These are phyloP conservation scores for Uria aalge DNA, from an alignment of 2,113 vertebrate species.

Conservation along the genomic window DNA sequence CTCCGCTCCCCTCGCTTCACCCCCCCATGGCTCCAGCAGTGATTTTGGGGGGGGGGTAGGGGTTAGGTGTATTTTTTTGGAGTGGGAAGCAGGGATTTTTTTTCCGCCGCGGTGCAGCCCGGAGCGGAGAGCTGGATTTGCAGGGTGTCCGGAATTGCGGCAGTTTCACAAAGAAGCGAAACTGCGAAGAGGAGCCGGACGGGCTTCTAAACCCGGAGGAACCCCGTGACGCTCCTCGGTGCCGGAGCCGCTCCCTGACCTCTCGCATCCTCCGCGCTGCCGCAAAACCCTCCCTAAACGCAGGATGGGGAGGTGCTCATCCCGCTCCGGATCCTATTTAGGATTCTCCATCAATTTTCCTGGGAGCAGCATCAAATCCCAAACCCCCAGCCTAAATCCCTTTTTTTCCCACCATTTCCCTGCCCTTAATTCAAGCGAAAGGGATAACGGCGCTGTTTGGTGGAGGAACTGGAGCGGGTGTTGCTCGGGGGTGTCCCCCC, in stretches of 20 bases:
- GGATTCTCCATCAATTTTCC: background rate
- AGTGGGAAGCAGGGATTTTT: background rate
- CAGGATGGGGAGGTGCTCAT: background rate
- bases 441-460: background rate
- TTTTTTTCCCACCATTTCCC: background rate
- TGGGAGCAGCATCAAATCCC: background rate
- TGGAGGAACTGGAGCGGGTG: background rate
- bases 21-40: background rate
- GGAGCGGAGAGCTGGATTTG: background rate
- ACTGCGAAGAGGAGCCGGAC: background rate
- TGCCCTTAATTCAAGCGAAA: background rate
- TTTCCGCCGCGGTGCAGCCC: rapidly evolving
- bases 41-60: background rate
- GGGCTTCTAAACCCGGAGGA: background rate
- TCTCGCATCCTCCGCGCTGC: background rate
- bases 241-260: background rate
- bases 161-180: background rate
- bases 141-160: too few relatives aligned
- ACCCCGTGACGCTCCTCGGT: background rate
- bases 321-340: background rate
- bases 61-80: background rate
- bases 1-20: background rate
- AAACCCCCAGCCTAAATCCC: background rate
- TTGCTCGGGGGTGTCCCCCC: background rate
- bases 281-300: background rate